Evolutionary conservation across 2,888 invertebrate species (phyloP).

Genomic region (Junonia oenone): DNA sequence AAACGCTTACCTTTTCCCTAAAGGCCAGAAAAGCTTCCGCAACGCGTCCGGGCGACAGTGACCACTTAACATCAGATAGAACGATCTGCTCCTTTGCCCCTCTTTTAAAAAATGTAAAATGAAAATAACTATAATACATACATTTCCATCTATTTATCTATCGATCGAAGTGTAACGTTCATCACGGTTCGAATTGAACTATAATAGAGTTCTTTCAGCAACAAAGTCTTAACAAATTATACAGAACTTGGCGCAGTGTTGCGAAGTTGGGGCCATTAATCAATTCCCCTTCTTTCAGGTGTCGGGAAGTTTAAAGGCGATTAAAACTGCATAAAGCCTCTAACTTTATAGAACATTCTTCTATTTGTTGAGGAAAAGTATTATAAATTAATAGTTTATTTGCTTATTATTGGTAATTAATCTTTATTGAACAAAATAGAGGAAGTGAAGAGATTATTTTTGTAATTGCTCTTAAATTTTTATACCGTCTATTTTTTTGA

Average conservation of each 20-base stretch:
- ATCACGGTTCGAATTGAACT: background rate
- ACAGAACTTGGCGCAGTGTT: conserved; percentile 19
- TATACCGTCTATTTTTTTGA: no score
- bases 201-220: conserved; percentile 5
- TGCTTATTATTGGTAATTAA: background rate
- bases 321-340: conserved; percentile 29
- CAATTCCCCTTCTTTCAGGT: conserved; percentile 35
- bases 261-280: conserved; percentile 40
- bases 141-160: no score
- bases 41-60: no score
- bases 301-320: conserved; percentile 28
- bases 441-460: no score
- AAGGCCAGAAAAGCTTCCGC: no score
- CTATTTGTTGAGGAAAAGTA: conserved; percentile 16
- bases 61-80: no score
- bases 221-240: conserved; percentile 22
- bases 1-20: no score
- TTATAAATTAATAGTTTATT: conserved; percentile 14
- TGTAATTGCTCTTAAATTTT: no score
- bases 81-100: no score
- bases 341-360: conserved; percentile 23
- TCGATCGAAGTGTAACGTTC: background rate
- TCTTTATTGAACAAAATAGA: background rate
- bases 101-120: no score
- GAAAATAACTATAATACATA: no score